Evolutionary conservation across 1,140 invertebrate species (phyloP).

Genomic region (Chironomus striatipennis): DNA sequence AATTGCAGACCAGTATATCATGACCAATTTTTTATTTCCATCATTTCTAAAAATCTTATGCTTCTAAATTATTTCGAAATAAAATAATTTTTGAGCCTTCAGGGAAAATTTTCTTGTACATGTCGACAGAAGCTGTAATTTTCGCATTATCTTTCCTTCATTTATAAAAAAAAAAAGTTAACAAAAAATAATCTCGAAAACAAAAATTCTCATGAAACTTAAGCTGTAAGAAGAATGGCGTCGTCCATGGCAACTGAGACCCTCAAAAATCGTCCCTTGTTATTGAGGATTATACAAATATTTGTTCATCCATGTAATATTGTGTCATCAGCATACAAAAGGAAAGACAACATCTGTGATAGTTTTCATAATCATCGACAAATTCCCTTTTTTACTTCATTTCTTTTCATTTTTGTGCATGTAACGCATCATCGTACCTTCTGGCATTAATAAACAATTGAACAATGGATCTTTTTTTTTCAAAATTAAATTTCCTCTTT

Average conservation of each 20-base stretch:
- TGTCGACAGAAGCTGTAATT: not conserved
- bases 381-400: not conserved
- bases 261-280: not conserved
- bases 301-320: slow-evolving; percentile 23
- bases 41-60: not conserved
- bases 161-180: slow-evolving; percentile 1
- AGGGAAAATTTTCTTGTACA: not conserved
- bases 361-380: slow-evolving; percentile 16
- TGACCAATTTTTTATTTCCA: not conserved
- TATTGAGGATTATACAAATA: slow-evolving; percentile 10
- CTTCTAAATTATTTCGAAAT: no score
- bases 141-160: not conserved
- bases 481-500: slow-evolving; percentile 7
- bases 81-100: not conserved
- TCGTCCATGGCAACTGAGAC: not conserved
- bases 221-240: not conserved
- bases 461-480: slow-evolving; percentile 1
- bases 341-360: slow-evolving; percentile 11
- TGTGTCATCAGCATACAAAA: slow-evolving; percentile 8
- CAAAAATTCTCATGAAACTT: not conserved
- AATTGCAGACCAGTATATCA: no score
- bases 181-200: not conserved
- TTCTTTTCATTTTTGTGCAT: slow-evolving; percentile 1
- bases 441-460: slow-evolving; percentile 20
- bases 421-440: slow-evolving; percentile 14